Conservation (phyloP, 2,888 invertebrate species). For the Cepaea hortensis region DNA sequence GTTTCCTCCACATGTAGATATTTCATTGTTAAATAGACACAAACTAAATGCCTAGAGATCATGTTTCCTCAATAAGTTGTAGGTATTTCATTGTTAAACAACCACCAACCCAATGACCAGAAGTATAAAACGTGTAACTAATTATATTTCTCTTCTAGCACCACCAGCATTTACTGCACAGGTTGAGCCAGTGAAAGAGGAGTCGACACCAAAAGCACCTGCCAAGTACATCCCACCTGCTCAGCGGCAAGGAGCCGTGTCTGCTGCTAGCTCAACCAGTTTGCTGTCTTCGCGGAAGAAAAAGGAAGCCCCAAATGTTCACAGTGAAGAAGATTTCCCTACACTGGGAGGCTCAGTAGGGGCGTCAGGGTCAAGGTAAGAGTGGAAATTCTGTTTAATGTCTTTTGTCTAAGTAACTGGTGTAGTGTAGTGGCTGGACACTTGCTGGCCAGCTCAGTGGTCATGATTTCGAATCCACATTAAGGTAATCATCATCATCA, state of each 20-base stretch:
- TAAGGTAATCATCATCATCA: too few species aligned
- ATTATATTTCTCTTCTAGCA: not conserved
- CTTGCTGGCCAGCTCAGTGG: too few species aligned
- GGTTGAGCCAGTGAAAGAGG: constrained; percentile 56
- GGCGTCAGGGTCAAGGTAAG: constrained; percentile 19
- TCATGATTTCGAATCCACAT: too few species aligned
- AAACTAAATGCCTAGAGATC: too few species aligned
- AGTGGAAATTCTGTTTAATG: not conserved
- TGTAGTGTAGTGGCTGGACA: not conserved
- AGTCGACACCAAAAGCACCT: constrained; percentile 55
- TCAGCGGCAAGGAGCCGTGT: constrained; percentile 56
- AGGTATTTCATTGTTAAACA: too few species aligned
- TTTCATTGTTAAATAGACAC: too few species aligned
- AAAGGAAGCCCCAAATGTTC: constrained; percentile 70
- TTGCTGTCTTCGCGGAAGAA: constrained; percentile 54
- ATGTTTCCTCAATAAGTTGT: too few species aligned
- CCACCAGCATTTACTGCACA: constrained; percentile 44
- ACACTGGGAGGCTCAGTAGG: constrained; percentile 64
- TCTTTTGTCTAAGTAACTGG: not conserved
- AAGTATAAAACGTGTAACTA: too few species aligned
- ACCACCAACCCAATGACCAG: too few species aligned
- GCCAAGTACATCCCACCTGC: constrained; percentile 69
- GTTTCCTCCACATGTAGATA: too few species aligned
- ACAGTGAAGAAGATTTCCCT: constrained; percentile 73
- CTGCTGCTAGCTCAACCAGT: constrained; percentile 46